A percentile compares a stretch with the other conserved stretches of the same genome.
Evolutionary conservation across 2,888 invertebrate genomes (phyloP).

Genomic region (Cylindroiulus punctatus): DNA sequence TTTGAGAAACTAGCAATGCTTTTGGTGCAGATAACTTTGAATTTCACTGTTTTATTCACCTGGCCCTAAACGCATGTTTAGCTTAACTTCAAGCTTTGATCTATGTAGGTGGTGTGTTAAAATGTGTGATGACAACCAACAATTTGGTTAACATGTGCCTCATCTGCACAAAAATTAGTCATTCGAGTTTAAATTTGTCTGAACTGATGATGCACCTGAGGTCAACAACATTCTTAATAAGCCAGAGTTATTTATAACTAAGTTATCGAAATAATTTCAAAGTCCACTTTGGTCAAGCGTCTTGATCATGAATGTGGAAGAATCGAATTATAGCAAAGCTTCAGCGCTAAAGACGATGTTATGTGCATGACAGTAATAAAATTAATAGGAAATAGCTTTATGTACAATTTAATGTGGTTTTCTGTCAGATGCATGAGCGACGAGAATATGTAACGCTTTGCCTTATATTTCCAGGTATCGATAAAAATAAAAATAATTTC

Average conservation of each 20-base stretch:
- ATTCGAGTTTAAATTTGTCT: not conserved
- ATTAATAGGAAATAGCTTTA: too few relatives aligned
- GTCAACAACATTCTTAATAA: not conserved
- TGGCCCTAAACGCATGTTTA: not conserved
- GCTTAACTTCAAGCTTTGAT: not conserved
- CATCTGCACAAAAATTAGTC: too few relatives aligned
- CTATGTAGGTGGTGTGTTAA: not conserved
- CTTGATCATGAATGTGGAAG: not conserved
- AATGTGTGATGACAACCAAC: not conserved
- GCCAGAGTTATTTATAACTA: not conserved
- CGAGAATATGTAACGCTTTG: not conserved
- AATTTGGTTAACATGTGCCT: too few relatives aligned
- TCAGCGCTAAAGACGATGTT: too few relatives aligned
- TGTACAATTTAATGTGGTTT: not conserved
- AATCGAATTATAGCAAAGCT: not conserved
- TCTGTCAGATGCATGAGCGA: not conserved
- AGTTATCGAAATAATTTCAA: too few relatives aligned
- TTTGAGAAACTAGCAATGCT: too few relatives aligned
- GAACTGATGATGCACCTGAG: not conserved
- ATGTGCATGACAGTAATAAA: too few relatives aligned
- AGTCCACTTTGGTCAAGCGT: not conserved
- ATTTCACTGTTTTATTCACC: not conserved
- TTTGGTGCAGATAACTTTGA: not conserved
- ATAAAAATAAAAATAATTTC: not conserved
- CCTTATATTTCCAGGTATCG: constrained; percentile 13